Evolutionary conservation across 2,797 vertebrate genomes (phyloP), one percentile per base, ranked within the genome.

Genomic region (Psittacula echo): DNA sequence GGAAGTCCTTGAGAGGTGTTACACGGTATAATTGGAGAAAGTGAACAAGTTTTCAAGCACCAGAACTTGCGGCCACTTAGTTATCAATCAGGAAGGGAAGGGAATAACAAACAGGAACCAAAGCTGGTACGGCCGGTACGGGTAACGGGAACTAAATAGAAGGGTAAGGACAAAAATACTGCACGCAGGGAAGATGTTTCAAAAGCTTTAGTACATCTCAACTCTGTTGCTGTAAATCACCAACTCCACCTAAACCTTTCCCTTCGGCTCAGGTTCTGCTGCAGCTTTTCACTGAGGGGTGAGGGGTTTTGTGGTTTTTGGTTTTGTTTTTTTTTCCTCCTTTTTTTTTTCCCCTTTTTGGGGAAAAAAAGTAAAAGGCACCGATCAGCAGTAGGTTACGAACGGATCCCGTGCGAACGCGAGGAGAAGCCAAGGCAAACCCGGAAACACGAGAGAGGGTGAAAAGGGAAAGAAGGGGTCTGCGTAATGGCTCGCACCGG

Each of bases 81-180:
- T 42, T n/a, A 48, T 9, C 4, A 3, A 19, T 32, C 15, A 18
- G 47, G 77, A 74, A 70, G 0, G 0, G 34, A 64, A 65, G 15
- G 60, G 30, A 92, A 8, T 29, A 34, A 53, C 53, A 29, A 45
- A 34, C 9, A 14, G 42, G 47, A 50, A 30, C 30, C n/a, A 39
- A 60, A 64, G n/a, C 29, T 27, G 37, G 41, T 51, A 26, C 30
- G 19, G 11, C 17, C 3, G 5, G 13, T 21, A 16, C 0, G 9
- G 42, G 34, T n/a, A 45, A 41, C 8, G 6, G 24, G 30, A 53
- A 17, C n/a, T 24, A 58, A 56, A 42, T 4, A 21, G 14, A 44
- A 56, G 32, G n/a, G 37, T 18, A 62, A 30, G n/a, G 24, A 11
- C 7, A 78, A 24, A 82, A 74, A 39, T 10, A 32, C 10, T 20